Evolutionary conservation across 2,797 vertebrate genomes (phyloP), one percentile per base, ranked within the genome.

Genomic region (Eidolon dupreanum): DNA sequence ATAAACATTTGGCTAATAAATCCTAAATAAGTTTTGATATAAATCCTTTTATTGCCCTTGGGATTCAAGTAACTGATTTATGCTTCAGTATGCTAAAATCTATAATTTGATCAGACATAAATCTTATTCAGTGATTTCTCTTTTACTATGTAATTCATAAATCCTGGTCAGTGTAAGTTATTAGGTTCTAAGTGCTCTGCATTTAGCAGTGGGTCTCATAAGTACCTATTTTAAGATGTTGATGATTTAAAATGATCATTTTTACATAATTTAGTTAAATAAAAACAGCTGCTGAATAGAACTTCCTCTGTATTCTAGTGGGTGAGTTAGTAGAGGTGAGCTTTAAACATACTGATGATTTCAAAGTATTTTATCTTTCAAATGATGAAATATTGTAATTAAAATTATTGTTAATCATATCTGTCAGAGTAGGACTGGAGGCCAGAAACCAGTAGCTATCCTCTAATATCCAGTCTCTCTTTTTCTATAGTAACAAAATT

Each of bases 1-100:
- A 41, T 92, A 95, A 28, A 97, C 95, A 97, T 96, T 93, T n/a
- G 88, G 51, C 26, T 96, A 97, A 95, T 98, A 97, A 97, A 98
- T 97, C 85, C 93, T 97, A 97, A 94, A 90, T 92, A 96, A 28
- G 22, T 57, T 92, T 97, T 97, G 82, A 97, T 96, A 98, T 93
- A 98, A 97, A 97, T 97, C 66, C 83, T 96, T 96, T 96, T 83
- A 90, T 97, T 97, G 81, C 73, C 31, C 17, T 90, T 96, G 88
- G 84, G 82, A 94, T 95, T 87, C 88, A 97, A 83, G 59, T 77
- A 75, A 78, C 87, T 90, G 91, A 94, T 98, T 98, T 97, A 97
- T 97, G 92, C 96, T 95, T 97, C 88, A 49, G 53, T 95, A 97
- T 8, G 85, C 77, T 95, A 93, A 98, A 97, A 92, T 96, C 90